A percentile compares a stretch with the other conserved stretches of the same genome.
These are phyloP conservation scores for Nansenia antarctica DNA, from an alignment of 2,113 vertebrate species.

Conservation along the genomic window DNA sequence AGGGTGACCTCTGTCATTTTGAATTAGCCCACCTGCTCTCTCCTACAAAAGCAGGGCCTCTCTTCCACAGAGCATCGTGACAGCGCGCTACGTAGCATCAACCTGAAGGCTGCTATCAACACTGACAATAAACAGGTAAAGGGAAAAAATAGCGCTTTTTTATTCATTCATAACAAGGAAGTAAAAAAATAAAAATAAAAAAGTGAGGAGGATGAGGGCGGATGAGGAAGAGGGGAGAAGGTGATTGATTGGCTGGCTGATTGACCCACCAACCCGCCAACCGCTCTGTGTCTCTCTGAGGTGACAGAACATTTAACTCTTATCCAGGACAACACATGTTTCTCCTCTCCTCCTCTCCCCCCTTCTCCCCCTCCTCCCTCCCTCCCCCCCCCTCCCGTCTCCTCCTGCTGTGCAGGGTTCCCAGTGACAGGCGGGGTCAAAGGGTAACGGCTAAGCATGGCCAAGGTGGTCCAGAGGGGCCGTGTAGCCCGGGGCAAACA, in stretches of 20 bases:
- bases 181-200: conserved; percentile 52
- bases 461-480: conserved; percentile 4
- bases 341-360: neutral
- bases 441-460: conserved; percentile 9
- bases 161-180: conserved; percentile 59
- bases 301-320: conserved; percentile 15
- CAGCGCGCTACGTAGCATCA: conserved; percentile 30
- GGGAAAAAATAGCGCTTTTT: conserved; percentile 59
- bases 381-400: neutral
- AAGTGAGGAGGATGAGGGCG: conserved; percentile 7
- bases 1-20: conserved; percentile 29
- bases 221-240: conserved; percentile 7
- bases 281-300: conserved; percentile 1
- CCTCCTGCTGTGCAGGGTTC: neutral
- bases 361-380: neutral
- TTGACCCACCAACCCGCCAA: conserved; percentile 13
- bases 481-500: conserved; percentile 1
- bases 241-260: neutral
- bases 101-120: conserved; percentile 19
- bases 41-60: conserved; percentile 16
- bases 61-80: conserved; percentile 32
- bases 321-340: conserved; percentile 1
- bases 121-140: conserved; percentile 43
- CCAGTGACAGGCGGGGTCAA: conserved; percentile 12
- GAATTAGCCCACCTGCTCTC: conserved; percentile 49